A percentile compares a stretch with the other conserved stretches of the same genome.
These are phyloP conservation scores for Orthonevra nobilis DNA, from an alignment of 2,888 invertebrate genomes.

Conservation along the genomic window DNA sequence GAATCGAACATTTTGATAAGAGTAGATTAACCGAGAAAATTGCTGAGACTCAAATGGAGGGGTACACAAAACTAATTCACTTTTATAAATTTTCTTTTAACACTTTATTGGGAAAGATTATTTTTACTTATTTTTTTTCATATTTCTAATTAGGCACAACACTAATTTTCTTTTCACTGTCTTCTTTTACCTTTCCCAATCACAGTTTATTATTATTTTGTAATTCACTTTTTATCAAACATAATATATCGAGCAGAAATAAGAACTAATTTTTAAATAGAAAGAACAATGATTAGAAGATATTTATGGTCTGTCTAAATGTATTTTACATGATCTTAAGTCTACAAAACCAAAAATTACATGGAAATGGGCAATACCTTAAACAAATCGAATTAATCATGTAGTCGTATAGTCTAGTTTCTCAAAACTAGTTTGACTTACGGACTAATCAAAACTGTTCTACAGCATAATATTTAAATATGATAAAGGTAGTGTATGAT, in stretches of 20 bases:
- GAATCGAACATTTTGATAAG: conserved; percentile 19
- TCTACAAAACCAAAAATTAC: too few relatives aligned
- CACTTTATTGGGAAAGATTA: conserved; percentile 42
- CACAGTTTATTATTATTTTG: conserved; percentile 1
- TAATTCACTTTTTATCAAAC: conserved; percentile 10
- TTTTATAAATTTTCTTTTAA: conserved; percentile 40
- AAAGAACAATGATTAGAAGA: not conserved
- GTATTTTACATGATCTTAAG: too few relatives aligned
- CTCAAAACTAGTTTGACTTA: too few relatives aligned
- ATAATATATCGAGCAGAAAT: conserved; percentile 20
- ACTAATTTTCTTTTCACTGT: conserved; percentile 41
- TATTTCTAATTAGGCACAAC: conserved; percentile 23
- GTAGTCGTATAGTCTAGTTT: too few relatives aligned
- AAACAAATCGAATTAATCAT: too few relatives aligned
- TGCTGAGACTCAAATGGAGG: conserved; percentile 45
- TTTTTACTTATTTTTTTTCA: conserved; percentile 9
- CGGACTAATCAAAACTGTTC: too few relatives aligned
- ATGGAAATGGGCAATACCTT: too few relatives aligned
- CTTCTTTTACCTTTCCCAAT: conserved; percentile 14
- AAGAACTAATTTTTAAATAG: conserved; percentile 7
- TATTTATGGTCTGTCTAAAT: conserved; percentile 16
- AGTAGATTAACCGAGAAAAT: conserved; percentile 38
- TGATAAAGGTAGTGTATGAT: too few relatives aligned
- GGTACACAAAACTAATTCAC: conserved; percentile 46
- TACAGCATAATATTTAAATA: too few relatives aligned